Evolutionary conservation across 2,113 vertebrate genomes (phyloP).

Genomic region (Clarias magur): DNA sequence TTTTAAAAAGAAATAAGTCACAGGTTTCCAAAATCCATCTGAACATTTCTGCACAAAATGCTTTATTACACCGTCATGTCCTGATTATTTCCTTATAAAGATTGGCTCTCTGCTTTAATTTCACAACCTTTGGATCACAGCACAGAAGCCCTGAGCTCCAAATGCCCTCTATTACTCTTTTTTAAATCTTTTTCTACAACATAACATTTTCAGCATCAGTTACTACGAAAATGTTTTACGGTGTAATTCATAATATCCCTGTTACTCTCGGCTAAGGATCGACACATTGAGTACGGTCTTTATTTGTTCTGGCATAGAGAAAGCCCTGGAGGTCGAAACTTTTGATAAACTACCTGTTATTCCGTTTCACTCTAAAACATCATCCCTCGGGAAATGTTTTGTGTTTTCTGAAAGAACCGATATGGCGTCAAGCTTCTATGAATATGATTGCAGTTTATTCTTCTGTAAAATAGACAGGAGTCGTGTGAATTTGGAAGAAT

Average conservation of each 20-base stretch:
- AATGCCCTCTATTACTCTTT: background rate
- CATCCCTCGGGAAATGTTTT: background rate
- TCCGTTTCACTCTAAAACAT: background rate
- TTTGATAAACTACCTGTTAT: background rate
- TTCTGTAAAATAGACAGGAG: slow-evolving; percentile 4
- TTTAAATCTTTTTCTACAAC: background rate
- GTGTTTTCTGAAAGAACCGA: background rate
- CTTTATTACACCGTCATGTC: background rate
- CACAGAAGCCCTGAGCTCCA: background rate
- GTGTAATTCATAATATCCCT: background rate
- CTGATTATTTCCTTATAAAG: background rate
- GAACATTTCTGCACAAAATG: background rate
- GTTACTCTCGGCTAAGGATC: background rate
- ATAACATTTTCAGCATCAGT: background rate
- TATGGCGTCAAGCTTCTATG: background rate
- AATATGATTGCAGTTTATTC: slow-evolving; percentile 4
- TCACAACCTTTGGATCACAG: background rate
- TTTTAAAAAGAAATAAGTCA: background rate
- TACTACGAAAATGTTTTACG: background rate
- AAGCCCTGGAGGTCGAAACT: background rate
- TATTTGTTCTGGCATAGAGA: background rate
- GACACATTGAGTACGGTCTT: background rate
- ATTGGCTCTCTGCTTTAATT: background rate
- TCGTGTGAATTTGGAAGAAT: background rate
- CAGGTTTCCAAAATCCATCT: background rate